Percentiles rank a stretch among this genome's conserved stretches.
Conservation (phyloP, 2,113 vertebrate genomes). For the Paedocypris sp. region DNA sequence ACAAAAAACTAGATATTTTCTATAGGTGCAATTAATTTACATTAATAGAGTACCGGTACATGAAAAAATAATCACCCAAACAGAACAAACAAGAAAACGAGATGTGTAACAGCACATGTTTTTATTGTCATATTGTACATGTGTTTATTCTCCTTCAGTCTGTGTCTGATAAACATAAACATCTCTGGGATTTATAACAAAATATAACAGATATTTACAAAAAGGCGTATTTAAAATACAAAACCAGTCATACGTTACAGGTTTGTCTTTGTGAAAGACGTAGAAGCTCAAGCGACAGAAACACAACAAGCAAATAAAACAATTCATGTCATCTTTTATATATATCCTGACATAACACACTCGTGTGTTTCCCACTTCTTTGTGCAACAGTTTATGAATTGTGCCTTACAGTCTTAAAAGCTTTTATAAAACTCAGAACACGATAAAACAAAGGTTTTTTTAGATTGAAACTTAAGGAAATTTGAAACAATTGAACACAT, state of each 20-base stretch:
- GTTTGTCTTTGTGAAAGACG: constrained; percentile 40
- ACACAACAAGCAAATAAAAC: neutral
- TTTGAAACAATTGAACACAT: constrained; percentile 1
- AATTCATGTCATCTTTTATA: neutral
- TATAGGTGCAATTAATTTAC: no score
- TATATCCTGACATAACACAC: neutral
- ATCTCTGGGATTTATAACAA: constrained; percentile 29
- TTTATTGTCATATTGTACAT: constrained; percentile 25
- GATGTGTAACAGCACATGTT: no score
- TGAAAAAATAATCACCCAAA: no score
- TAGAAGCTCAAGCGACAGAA: constrained; percentile 25
- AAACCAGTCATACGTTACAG: constrained; percentile 23
- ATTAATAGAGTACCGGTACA: no score
- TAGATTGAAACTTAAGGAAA: neutral
- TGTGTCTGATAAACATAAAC: constrained; percentile 18
- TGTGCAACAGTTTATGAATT: constrained; percentile 26
- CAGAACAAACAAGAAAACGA: no score
- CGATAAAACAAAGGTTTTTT: constrained; percentile 10
- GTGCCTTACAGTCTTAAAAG: neutral
- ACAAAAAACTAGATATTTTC: no score
- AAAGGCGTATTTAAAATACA: constrained; percentile 38
- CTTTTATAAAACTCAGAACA: constrained; percentile 12
- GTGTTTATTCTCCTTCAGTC: constrained; percentile 33
- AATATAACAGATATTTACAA: constrained; percentile 39
- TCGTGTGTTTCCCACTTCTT: neutral